Evolutionary conservation across 2,113 vertebrate species (phyloP), one percentile per base, ranked within the genome.

Genomic region (Halcyon senegalensis): DNA sequence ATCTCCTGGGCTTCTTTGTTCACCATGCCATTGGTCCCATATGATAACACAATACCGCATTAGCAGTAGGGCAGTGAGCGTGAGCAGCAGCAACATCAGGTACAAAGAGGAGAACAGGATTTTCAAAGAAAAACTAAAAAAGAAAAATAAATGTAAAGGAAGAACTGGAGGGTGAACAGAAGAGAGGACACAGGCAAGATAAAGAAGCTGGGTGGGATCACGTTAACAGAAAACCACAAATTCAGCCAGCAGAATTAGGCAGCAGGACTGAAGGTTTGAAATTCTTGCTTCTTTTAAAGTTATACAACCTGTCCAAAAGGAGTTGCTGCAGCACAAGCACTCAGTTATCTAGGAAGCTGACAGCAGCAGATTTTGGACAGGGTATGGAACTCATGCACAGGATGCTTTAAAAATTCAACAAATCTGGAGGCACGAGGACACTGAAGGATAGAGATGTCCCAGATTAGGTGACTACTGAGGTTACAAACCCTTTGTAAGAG

Each of bases 361-460:
- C 6, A 79, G 62, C 55, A 76, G 28, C 44, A 59, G 41, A 18
- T 69, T 89, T 94, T 75, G 70, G 70, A 82, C 43, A 92, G 31
- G 25, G 50, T 37, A 84, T 15, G 31, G 62, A 91, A 73, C 10
- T 70, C 70, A 79, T 79, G 41, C 4, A 5, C 35, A 84, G 50
- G n/a, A 44, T 84, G 69, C 66, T 84, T 94, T 84, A 84, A 96
- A 95, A 92, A 79, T 37, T 89, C 58, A 75, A 44, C 48, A 69
- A 21, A 79, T 70, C 76, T 84, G 35, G 62, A 84, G 51, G 70
- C 53, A 92, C 27, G 55, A 44, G 46, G 70, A 83, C 80, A 76
- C 27, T 24, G n/a, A 79, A 37, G 24, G 24, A 76, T 12, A 84
- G 13, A 89, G 15, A 81, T 35, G 25, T 25, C 44, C 58, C 63